A percentile compares a stretch with the other conserved stretches of the same genome.
phyloP scores from a whole-genome alignment of 2,797 vertebrate species.

The Eulemur coronatus region DNA sequence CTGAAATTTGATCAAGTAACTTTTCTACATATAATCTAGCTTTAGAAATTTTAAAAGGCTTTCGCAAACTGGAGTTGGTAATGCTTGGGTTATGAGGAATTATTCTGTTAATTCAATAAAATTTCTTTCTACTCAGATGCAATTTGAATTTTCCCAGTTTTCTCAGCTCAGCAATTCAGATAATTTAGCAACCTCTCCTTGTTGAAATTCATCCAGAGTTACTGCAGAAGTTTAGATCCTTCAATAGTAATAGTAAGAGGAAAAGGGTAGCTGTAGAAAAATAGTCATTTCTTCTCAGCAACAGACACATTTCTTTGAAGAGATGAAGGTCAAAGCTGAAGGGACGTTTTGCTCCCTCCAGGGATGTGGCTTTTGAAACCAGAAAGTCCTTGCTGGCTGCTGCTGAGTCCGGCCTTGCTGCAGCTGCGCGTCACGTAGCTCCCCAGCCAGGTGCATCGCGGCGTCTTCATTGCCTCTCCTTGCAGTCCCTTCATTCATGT shows the following conservation, averaged over 20 bases:
- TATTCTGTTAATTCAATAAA: not conserved
- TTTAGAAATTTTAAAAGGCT: slow-evolving; percentile 10
- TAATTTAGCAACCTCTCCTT: slow-evolving; percentile 42
- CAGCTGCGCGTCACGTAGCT: not conserved
- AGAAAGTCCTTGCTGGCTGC: slow-evolving; percentile 16
- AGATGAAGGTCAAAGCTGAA: slow-evolving; percentile 44
- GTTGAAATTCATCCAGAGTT: slow-evolving; percentile 33
- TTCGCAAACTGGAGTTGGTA: not conserved
- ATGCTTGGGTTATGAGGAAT: not conserved
- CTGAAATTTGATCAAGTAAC: not conserved
- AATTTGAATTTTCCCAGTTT: slow-evolving; percentile 50
- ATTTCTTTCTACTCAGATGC: slow-evolving; percentile 4
- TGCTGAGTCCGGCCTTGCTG: slow-evolving; percentile 24
- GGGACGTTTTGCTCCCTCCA: not conserved
- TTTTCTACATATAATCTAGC: slow-evolving; percentile 14
- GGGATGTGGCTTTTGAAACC: slow-evolving; percentile 53
- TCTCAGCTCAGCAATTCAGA: slow-evolving; percentile 17
- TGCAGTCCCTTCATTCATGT: slow-evolving; percentile 38
- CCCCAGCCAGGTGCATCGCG: not conserved
- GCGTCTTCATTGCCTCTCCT: slow-evolving; percentile 54
- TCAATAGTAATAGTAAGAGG: not conserved
- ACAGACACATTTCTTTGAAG: slow-evolving; percentile 16
- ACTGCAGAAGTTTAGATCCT: not conserved
- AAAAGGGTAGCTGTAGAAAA: slow-evolving; percentile 22
- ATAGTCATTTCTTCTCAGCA: slow-evolving; percentile 51